A percentile compares a stretch with the other conserved stretches of the same genome.
phyloP scores from a whole-genome alignment of 2,797 vertebrate species.

The Enteromius paludinosus region DNA sequence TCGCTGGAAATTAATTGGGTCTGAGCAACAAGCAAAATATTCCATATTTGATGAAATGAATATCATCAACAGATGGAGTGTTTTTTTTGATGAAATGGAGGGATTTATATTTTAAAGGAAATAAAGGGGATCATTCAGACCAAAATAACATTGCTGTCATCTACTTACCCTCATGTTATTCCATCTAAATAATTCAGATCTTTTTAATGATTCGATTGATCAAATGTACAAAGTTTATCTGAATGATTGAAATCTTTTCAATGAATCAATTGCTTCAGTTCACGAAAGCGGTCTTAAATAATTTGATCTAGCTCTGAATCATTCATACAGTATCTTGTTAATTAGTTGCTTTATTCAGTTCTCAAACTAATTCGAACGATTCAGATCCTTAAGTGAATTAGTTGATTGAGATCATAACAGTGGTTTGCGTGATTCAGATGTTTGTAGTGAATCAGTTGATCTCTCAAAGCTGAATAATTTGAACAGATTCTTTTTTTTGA shows the following conservation, averaged over 20 bases:
- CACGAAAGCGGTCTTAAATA: neutral
- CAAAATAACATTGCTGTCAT: neutral
- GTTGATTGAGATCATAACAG: neutral
- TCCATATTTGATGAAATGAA: slow-evolving; percentile 13
- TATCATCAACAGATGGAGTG: slow-evolving; percentile 3
- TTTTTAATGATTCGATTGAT: neutral
- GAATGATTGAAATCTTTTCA: neutral
- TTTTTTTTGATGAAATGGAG: slow-evolving; percentile 16
- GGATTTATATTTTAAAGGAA: slow-evolving; percentile 17
- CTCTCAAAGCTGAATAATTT: neutral
- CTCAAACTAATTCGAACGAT: neutral
- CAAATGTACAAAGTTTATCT: neutral
- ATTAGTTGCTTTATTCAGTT: neutral
- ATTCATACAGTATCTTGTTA: neutral
- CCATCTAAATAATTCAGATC: neutral
- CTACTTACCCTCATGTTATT: neutral
- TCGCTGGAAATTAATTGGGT: slow-evolving; percentile 39
- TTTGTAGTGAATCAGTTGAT: neutral
- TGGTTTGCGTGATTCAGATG: neutral
- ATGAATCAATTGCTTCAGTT: neutral
- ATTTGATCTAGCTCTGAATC: neutral
- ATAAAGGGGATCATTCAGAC: slow-evolving; percentile 2
- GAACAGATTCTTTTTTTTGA: neutral
- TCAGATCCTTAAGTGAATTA: neutral
- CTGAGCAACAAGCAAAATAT: slow-evolving; percentile 47